Conservation (phyloP, 1,140 invertebrate species). For the Tyrophagus putrescentiae region DNA sequence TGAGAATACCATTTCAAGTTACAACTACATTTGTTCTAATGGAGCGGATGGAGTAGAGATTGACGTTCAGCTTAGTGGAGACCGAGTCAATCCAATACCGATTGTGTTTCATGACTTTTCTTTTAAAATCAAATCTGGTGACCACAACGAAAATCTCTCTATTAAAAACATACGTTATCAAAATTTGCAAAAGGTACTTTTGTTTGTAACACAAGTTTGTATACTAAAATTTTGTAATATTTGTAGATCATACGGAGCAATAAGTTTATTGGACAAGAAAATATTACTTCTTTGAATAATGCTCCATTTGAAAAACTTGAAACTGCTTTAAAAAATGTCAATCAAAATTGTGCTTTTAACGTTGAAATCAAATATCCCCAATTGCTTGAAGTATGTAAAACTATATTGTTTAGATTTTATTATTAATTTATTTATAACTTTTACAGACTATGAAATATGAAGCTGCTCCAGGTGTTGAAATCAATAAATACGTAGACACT, state of each 20-base stretch:
- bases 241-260: too few relatives aligned
- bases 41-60: background rate
- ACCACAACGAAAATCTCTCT: background rate
- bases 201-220: background rate
- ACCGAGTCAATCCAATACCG: background rate
- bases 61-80: background rate
- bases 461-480: slow-evolving; percentile 68
- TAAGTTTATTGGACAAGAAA: too few relatives aligned
- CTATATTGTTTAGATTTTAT: slow-evolving; percentile 1
- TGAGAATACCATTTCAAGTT: slow-evolving; percentile 20
- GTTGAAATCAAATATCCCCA: slow-evolving; percentile 23
- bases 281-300: too few relatives aligned
- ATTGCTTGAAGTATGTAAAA: slow-evolving; percentile 32
- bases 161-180: background rate
- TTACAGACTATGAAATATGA: slow-evolving; percentile 42
- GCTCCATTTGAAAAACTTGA: slow-evolving; percentile 17
- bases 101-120: slow-evolving; percentile 21
- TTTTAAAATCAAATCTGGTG: background rate
- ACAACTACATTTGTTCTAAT: slow-evolving; percentile 21
- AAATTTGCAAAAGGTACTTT: background rate
- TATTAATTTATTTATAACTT: background rate
- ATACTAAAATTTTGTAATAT: too few relatives aligned
- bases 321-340: slow-evolving; percentile 5
- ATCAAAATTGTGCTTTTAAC: slow-evolving; percentile 19
- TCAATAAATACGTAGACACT: slow-evolving; percentile 76